phyloP scores from a whole-genome alignment of 2,797 vertebrate genomes.

The Paedocypris micromegethes region DNA sequence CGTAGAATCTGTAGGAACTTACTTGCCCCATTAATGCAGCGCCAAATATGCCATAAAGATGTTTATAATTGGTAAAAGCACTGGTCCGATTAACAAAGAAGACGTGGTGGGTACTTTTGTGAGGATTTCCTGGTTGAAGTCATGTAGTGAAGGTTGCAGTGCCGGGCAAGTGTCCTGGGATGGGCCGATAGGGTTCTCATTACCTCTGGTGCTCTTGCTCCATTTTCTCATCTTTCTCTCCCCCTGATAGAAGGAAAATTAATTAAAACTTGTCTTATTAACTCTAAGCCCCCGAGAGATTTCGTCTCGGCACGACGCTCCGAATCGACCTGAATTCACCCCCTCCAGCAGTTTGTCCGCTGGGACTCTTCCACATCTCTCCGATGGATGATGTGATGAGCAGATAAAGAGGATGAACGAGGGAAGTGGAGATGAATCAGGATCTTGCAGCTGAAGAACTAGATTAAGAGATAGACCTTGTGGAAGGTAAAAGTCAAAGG shows the following conservation, averaged over 20 bases:
- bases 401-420: slow-evolving; percentile 30
- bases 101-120: slow-evolving; percentile 3
- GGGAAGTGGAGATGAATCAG: slow-evolving; percentile 15
- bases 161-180: slow-evolving; percentile 7
- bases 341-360: slow-evolving; percentile 48
- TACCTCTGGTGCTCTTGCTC: slow-evolving; percentile 10
- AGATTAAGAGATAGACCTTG: slow-evolving; percentile 32
- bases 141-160: slow-evolving; percentile 17
- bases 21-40: too few species aligned
- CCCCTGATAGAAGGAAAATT: slow-evolving; percentile 36
- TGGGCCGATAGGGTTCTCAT: slow-evolving; percentile 19
- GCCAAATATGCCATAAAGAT: too few species aligned
- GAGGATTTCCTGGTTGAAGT: slow-evolving; percentile 12
- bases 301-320: slow-evolving; percentile 3
- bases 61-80: too few species aligned
- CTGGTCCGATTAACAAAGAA: not conserved
- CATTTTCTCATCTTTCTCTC: slow-evolving; percentile 22
- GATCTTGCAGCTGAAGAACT: slow-evolving; percentile 34
- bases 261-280: slow-evolving; percentile 45
- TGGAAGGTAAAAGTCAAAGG: not conserved
- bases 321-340: slow-evolving; percentile 38
- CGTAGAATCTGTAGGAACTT: too few species aligned
- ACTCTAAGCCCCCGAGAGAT: slow-evolving; percentile 25
- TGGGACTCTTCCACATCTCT: slow-evolving; percentile 33
- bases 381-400: slow-evolving; percentile 35